These are phyloP conservation scores for Blomia tropicalis DNA, from an alignment of 2,888 invertebrate species.

Conservation along the genomic window DNA sequence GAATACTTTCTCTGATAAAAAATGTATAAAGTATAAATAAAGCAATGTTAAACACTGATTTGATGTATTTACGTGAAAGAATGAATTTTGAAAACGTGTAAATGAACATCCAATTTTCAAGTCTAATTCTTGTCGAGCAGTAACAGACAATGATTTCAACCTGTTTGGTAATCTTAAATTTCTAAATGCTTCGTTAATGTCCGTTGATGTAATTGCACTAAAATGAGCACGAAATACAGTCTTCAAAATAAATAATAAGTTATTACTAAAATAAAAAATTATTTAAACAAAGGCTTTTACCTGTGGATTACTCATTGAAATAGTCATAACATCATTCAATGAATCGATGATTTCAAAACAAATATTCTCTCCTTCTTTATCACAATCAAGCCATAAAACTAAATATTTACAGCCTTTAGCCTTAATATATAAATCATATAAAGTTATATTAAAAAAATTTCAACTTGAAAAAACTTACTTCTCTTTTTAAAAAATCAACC, in stretches of 20 bases:
- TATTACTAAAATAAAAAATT: neutral
- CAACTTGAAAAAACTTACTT: too few relatives aligned
- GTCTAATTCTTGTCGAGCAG: constrained; percentile 91
- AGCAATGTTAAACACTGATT: constrained; percentile 18
- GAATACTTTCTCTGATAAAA: constrained; percentile 67
- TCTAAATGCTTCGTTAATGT: constrained; percentile 80
- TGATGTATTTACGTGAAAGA: constrained; percentile 58
- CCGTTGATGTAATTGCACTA: constrained; percentile 93
- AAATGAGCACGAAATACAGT: constrained; percentile 76
- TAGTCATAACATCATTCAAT: constrained; percentile 50
- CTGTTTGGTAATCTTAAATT: constrained; percentile 73
- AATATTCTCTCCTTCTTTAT: constrained; percentile 99
- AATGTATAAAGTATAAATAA: neutral
- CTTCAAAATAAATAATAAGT: constrained; percentile 32
- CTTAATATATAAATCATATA: constrained; percentile 30
- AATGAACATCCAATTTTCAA: constrained; percentile 95
- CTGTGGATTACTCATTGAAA: constrained; percentile 33
- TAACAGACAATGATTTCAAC: constrained; percentile 86
- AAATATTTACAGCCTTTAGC: constrained; percentile 64
- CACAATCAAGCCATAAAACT: constrained; percentile 97
- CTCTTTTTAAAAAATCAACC: constrained; percentile 67
- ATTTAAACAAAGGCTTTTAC: constrained; percentile 6
- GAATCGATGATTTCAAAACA: constrained; percentile 78
- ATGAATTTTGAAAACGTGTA: constrained; percentile 93
- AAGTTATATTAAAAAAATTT: constrained; percentile 14